Evolutionary conservation across 2,888 invertebrate species (phyloP), one percentile per base, ranked within the genome.

Genomic region (Drosophila anomalipes): DNA sequence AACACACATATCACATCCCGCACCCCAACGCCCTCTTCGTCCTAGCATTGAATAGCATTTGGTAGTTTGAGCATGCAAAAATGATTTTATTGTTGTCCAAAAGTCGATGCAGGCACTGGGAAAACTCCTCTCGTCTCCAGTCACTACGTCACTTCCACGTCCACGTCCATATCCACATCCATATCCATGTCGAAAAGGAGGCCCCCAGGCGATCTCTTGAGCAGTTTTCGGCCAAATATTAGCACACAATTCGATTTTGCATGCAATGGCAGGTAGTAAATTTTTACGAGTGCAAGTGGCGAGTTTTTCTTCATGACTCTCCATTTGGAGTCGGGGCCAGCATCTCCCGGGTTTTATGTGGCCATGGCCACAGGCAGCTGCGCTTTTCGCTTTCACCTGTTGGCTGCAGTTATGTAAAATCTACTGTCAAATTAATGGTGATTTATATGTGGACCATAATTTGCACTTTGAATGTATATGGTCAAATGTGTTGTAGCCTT

Each of bases 231-330:
- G 64, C 72, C 90, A 89, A 89, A 88, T 88, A 88, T 88, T 91
- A 88, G 90, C 91, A 88, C 90, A 89, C 91, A 87, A 88, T 91
- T 91, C 91, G 79, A 91, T 87, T 88, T 91, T 91, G 86, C 91
- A 86, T 87, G 83, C 89, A 73, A 71, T 19, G 74, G 79, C 70
- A 69, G 85, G 69, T 74, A 74, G 75, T 90, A 82, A 85, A 85
- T 74, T 89, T 90, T 83, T 89, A 86, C 84, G 77, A 89, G 82
- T 86, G 77, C 87, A 81, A 86, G 79, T 89, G 89, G 79, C 75
- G 79, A 83, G 79, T 66, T 88, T 87, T 89, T 70, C 84, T 49
- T 68, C 78, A 74, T 58, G 67, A 66, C 69, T 66, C 68, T 30
- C 64, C 67, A 69, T 59, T 69, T 71, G 71, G 72, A 57, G 51